Percentiles rank a stretch among this genome's conserved stretches.
Conservation (phyloP, 2,113 vertebrate species). For the Alethe diademata region DNA sequence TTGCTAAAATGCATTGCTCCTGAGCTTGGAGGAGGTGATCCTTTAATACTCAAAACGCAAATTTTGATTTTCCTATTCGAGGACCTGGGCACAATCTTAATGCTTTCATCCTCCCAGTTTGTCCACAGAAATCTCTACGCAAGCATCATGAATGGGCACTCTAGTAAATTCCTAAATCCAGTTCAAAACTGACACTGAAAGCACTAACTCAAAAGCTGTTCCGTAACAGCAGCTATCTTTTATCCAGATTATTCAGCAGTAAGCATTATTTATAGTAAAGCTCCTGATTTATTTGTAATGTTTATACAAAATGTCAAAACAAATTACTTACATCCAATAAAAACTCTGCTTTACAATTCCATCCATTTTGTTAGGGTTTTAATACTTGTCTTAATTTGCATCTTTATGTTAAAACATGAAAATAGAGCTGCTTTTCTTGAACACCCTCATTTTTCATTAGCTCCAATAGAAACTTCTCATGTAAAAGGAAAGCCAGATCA, state of each 20-base stretch:
- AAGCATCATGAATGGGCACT: not conserved
- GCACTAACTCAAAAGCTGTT: not conserved
- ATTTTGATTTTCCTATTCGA: not conserved
- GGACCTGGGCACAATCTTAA: not conserved
- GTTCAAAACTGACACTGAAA: not conserved
- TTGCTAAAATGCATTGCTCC: not conserved
- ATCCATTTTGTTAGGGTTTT: not conserved
- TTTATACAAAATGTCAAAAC: conserved; percentile 13
- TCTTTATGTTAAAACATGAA: conserved; percentile 18
- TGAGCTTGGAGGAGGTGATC: not conserved
- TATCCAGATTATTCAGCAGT: not conserved
- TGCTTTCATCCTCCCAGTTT: not conserved
- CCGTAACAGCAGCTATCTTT: not conserved
- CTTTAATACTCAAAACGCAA: not conserved
- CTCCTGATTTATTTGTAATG: conserved; percentile 7
- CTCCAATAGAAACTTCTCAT: not conserved
- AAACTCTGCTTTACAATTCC: conserved; percentile 10
- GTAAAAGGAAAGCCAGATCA: not conserved
- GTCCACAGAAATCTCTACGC: not conserved
- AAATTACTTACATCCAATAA: not conserved
- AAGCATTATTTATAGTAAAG: not conserved
- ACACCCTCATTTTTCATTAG: not conserved
- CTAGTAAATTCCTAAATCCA: not conserved
- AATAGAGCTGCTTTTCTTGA: not conserved
- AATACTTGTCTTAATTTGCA: conserved; percentile 3